A percentile compares a stretch with the other conserved stretches of the same genome.
Conservation (phyloP, 2,797 vertebrate genomes). For the Chiloscyllium punctatum region DNA sequence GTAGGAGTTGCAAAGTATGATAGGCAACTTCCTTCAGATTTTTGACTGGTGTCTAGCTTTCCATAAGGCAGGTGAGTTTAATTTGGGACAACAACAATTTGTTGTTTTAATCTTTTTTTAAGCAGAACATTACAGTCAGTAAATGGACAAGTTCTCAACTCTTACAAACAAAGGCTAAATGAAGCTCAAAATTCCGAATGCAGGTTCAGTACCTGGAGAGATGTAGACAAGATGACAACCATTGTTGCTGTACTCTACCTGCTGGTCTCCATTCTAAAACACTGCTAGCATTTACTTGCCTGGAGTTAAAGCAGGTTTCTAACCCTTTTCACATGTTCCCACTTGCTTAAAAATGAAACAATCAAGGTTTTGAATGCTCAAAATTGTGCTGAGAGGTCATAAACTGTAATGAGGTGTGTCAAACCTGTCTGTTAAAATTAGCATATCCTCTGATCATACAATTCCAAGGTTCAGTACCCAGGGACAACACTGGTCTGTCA, state of each 20-base stretch:
- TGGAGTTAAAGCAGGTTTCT: background rate
- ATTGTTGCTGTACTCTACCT: background rate
- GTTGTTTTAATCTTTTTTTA: background rate
- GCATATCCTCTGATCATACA: background rate
- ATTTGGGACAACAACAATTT: background rate
- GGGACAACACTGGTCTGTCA: no score
- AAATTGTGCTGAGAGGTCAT: background rate
- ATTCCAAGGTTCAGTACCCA: background rate
- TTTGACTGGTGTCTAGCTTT: background rate
- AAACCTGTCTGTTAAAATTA: background rate
- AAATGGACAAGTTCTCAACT: background rate
- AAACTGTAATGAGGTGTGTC: background rate
- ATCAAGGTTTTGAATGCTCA: background rate
- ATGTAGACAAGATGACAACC: background rate
- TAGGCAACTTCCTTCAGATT: background rate
- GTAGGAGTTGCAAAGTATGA: background rate
- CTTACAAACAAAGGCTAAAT: background rate
- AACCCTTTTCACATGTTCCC: background rate
- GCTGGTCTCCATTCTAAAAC: background rate
- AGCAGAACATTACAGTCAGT: background rate
- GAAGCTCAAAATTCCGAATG: background rate
- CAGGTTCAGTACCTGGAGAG: background rate
- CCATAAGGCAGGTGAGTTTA: background rate
- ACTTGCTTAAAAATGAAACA: background rate
- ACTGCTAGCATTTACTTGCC: background rate